Evolutionary conservation across 2,113 vertebrate species (phyloP).

Genomic region (Eulemur rufifrons): DNA sequence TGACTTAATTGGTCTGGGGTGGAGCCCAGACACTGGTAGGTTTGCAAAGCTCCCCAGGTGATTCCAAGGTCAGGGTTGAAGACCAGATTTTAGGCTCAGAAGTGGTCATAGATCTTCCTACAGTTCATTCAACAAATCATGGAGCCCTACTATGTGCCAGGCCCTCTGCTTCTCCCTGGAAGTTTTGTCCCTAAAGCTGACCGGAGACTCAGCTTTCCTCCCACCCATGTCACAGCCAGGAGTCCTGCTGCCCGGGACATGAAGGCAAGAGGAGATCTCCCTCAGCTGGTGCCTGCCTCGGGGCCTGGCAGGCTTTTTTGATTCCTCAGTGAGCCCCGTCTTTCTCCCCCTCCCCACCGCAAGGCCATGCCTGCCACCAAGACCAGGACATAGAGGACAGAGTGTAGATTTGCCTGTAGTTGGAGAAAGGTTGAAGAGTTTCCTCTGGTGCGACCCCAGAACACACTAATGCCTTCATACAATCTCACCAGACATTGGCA

Average conservation of each 20-base stretch:
- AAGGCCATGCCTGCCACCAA: neutral
- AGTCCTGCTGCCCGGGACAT: neutral
- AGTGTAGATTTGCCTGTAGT: neutral
- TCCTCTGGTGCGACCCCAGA: neutral
- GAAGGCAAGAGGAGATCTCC: neutral
- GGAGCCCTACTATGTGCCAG: neutral
- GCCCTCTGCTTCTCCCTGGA: neutral
- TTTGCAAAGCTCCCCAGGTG: neutral
- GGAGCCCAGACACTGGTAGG: neutral
- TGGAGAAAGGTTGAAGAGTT: neutral
- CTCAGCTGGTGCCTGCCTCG: neutral
- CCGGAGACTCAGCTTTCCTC: neutral
- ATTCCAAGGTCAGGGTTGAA: neutral
- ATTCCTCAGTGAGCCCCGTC: neutral
- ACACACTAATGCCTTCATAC: accelerated
- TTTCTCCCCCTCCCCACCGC: neutral
- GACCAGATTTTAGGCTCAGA: neutral
- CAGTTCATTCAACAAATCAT: neutral
- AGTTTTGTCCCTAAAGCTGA: neutral
- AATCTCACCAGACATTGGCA: neutral
- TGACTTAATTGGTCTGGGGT: neutral
- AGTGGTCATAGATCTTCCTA: neutral
- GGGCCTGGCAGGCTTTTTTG: neutral
- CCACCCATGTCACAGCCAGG: neutral
- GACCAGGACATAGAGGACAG: neutral